Evolutionary conservation across 2,888 invertebrate species (phyloP).

Genomic region (Sinopyrophorus schimmeli): DNA sequence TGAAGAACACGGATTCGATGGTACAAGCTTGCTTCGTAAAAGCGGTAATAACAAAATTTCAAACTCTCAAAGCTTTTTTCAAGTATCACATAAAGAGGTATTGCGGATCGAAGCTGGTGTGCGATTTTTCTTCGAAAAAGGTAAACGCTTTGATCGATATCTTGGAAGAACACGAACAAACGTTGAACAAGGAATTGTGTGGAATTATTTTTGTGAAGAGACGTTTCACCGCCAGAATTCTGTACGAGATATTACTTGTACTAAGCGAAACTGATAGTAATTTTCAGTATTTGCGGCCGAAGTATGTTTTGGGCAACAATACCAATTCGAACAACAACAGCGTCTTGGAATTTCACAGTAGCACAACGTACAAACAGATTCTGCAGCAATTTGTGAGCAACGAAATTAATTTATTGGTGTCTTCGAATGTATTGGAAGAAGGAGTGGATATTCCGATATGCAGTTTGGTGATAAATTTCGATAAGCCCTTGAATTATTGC

Average conservation of each 20-base stretch:
- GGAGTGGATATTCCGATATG: conserved; percentile 87
- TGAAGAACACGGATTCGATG: conserved; percentile 57
- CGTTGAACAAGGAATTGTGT: conserved; percentile 59
- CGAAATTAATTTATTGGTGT: conserved; percentile 66
- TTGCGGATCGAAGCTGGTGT: conserved; percentile 56
- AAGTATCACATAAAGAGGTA: conserved; percentile 56
- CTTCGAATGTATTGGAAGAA: conserved; percentile 86
- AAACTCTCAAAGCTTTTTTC: conserved; percentile 59
- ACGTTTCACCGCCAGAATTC: conserved; percentile 73
- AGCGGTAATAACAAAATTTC: conserved; percentile 52
- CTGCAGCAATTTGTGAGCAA: conserved; percentile 62
- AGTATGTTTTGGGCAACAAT: conserved; percentile 74
- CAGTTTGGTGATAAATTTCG: conserved; percentile 76
- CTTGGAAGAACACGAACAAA: conserved; percentile 61
- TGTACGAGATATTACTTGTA: conserved; percentile 68
- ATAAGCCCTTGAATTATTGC: conserved; percentile 70
- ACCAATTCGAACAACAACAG: conserved; percentile 61
- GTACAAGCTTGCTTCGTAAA: conserved; percentile 42
- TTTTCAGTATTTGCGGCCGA: conserved; percentile 65
- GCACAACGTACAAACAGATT: conserved; percentile 57
- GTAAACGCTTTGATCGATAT: conserved; percentile 64
- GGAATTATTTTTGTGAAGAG: conserved; percentile 74
- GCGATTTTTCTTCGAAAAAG: conserved; percentile 67
- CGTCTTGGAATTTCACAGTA: conserved; percentile 58
- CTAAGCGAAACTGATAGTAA: conserved; percentile 56